Base-by-base conservation (phyloP, 2,797 vertebrate species). In the Coregonus suidteri region DNA sequence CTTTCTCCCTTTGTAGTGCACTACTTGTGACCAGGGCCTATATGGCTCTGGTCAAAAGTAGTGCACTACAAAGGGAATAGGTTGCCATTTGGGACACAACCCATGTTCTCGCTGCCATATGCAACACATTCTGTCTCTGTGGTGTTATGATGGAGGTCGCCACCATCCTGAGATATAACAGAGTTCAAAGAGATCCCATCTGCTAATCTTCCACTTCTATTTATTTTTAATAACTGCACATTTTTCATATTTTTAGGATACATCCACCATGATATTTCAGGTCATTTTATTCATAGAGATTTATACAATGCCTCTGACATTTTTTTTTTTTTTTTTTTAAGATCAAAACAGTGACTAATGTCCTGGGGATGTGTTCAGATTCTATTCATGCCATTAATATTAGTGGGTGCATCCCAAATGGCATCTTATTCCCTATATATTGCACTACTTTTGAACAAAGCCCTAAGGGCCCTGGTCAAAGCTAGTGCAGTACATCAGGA, bases 301-400 rank as follows among this genome's bases (percentile, higher is more conserved):
- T 47, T 47, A 47, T 64, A 64, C 59, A 25, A 64, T 25, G 20
- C 59, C 20, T 13, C 9, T 62, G n/a, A 62, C 56, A 62, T 25
- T 5, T 7, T 6, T 7, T 5, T 9, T 15, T 5, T 9, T 15
- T 15, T 18, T 41, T 2, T 9, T 25, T 25, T 1, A 41, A 62
- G 7, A 25, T 62, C n/a, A 18, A 20, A 25, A 64, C 9, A 25
- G 59, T 20, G n/a, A 64, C 59, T 20, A 25, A 25, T 62, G 59
- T 62, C 59, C 59, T 20, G 59, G 59, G 34, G 75, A 79, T 62
- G 81, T 59, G 68, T 71, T 75, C 74, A 67, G 74, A 82, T 87
- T 82, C 77, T 37, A 25, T 71, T 81, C 73, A n/a, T 41, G 18
- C 82, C 65, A 85, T 85, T 82, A 87, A 83, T 87, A 77, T 77